Evolutionary conservation across 2,888 invertebrate species (phyloP).

Genomic region (Cremastinae sp.): DNA sequence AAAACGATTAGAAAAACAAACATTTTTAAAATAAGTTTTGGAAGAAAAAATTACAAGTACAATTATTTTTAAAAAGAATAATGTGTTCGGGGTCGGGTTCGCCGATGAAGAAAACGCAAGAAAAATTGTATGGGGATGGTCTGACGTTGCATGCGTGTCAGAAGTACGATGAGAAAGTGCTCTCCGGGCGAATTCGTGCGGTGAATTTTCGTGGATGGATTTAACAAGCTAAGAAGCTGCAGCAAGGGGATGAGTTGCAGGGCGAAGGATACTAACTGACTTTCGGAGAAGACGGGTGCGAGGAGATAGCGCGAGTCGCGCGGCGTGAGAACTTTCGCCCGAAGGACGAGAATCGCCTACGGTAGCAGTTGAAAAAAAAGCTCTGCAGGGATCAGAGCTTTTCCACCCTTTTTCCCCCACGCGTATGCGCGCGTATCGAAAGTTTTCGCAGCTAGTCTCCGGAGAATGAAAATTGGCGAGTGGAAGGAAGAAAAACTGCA

Average conservation of each 20-base stretch:
- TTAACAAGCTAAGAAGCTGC: slow-evolving; percentile 25
- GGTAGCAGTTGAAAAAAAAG: slow-evolving; percentile 20
- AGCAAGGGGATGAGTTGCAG: slow-evolving; percentile 17
- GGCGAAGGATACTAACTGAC: slow-evolving; percentile 26
- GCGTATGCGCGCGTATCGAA: slow-evolving; percentile 35
- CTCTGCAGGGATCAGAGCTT: slow-evolving; percentile 34
- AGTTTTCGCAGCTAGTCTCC: slow-evolving; percentile 9
- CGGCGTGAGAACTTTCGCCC: slow-evolving; percentile 42
- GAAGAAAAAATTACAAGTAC: too few relatives aligned
- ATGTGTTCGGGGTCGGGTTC: too few relatives aligned
- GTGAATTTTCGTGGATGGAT: slow-evolving; percentile 39
- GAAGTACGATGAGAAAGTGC: slow-evolving; percentile 74
- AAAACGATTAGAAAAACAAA: too few relatives aligned
- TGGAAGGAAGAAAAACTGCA: slow-evolving; percentile 26
- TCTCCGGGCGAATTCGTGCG: slow-evolving; percentile 66
- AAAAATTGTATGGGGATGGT: slow-evolving; percentile 47
- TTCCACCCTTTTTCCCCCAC: slow-evolving; percentile 18
- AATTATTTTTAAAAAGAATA: too few relatives aligned
- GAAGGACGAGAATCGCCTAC: slow-evolving; percentile 56
- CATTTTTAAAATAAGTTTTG: too few relatives aligned
- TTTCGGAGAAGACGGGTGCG: slow-evolving; percentile 38
- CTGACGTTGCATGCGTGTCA: slow-evolving; percentile 73
- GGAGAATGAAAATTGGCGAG: too few relatives aligned
- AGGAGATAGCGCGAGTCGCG: slow-evolving; percentile 59
- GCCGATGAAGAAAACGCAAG: too few relatives aligned